Conservation (phyloP, 2,888 invertebrate genomes). For the Amphipyra berbera region DNA sequence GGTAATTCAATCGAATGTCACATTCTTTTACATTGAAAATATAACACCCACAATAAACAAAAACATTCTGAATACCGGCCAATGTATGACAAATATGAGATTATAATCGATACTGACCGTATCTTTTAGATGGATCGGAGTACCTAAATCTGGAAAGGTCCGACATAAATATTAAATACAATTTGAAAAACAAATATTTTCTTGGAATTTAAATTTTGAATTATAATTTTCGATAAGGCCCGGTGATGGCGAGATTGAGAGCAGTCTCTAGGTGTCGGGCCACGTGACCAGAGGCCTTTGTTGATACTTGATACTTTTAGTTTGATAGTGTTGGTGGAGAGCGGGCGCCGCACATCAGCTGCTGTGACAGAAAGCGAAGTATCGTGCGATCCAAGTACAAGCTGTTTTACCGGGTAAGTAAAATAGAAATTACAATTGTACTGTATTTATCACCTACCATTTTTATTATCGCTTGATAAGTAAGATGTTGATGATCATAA, state of each 20-base stretch:
- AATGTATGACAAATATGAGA: constrained; percentile 23
- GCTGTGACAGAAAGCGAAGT: constrained; percentile 17
- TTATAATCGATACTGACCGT: constrained; percentile 10
- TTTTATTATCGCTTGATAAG: constrained; percentile 5
- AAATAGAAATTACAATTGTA: not conserved
- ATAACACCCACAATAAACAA: constrained; percentile 16
- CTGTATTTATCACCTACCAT: constrained; percentile 3
- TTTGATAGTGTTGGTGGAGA: constrained; percentile 7
- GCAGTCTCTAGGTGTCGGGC: constrained; percentile 67
- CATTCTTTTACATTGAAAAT: constrained; percentile 33
- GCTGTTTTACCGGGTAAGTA: constrained; percentile 24
- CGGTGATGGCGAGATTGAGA: constrained; percentile 38
- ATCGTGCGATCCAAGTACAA: constrained; percentile 3
- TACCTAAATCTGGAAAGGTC: constrained; percentile 42
- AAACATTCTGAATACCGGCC: constrained; percentile 13
- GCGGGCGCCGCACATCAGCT: constrained; percentile 11
- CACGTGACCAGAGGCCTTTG: constrained; percentile 66
- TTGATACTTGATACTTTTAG: not conserved
- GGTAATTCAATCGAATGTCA: not conserved
- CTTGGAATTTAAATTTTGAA: constrained; percentile 58
- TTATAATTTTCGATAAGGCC: constrained; percentile 56
- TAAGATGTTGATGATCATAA: not conserved
- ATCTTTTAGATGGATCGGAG: constrained; percentile 4
- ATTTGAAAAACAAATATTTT: constrained; percentile 57
- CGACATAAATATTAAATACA: constrained; percentile 57